Conservation (phyloP, 2,113 vertebrate species). For the Sula dactylatra region DNA sequence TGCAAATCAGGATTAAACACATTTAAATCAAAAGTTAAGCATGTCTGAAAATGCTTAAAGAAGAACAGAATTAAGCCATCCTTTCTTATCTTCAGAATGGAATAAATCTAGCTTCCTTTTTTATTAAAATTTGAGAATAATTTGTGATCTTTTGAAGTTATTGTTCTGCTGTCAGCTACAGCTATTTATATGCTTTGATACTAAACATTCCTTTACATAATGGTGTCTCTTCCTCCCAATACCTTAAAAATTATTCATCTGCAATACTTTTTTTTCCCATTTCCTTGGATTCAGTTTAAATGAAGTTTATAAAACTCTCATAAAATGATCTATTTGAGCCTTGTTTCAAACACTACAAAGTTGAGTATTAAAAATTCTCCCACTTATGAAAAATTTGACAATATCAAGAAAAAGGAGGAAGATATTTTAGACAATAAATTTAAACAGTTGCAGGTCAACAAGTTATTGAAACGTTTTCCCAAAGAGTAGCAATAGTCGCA, state of each 20-base stretch:
- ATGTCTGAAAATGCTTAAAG: slow-evolving; percentile 1
- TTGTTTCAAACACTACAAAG: background rate
- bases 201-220: slow-evolving; percentile 52
- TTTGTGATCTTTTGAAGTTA: slow-evolving; percentile 45
- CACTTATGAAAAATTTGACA: background rate
- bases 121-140: slow-evolving; percentile 43
- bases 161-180: slow-evolving; percentile 47
- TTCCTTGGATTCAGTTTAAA: background rate
- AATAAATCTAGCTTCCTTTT: slow-evolving; percentile 29
- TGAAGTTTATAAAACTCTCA: background rate
- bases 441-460: background rate
- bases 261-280: background rate
- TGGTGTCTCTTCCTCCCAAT: background rate
- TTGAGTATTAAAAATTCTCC: background rate
- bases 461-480: background rate
- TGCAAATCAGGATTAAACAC: slow-evolving; percentile 1
- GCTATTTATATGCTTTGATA: slow-evolving; percentile 49
- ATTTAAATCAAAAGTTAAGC: background rate
- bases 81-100: slow-evolving; percentile 43
- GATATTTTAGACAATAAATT: background rate
- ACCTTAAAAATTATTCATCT: slow-evolving; percentile 11
- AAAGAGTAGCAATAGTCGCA: background rate
- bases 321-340: background rate
- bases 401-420: background rate
- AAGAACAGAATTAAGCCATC: background rate